Conservation (phyloP, 1,140 invertebrate species). For the Penaeus vannamei region DNA sequence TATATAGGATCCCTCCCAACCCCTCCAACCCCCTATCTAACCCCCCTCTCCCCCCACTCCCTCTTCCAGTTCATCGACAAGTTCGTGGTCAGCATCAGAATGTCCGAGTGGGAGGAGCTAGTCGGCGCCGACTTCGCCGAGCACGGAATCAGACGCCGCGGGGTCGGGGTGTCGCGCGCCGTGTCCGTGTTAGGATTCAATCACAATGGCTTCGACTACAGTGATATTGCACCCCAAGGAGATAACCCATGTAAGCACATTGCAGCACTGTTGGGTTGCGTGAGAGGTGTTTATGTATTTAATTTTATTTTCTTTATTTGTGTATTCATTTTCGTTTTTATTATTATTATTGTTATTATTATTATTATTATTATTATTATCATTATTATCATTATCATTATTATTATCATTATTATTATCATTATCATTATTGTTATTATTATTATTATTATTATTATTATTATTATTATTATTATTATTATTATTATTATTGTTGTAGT, state of each 20-base stretch:
- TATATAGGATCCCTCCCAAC: neutral
- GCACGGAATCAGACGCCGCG: conserved; percentile 80
- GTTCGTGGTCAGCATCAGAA: conserved; percentile 82
- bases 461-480: too few species aligned
- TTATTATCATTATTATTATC: too few species aligned
- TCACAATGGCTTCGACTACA: conserved; percentile 57
- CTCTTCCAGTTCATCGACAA: conserved; percentile 77
- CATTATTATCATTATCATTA: neutral
- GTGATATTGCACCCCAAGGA: conserved; percentile 51
- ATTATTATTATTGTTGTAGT: too few species aligned
- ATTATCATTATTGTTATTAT: too few species aligned
- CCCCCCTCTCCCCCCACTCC: neutral
- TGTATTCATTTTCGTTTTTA: neutral
- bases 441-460: too few species aligned
- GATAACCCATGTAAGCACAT: conserved; percentile 63
- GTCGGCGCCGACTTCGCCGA: conserved; percentile 90
- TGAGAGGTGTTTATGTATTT: neutral
- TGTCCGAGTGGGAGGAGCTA: conserved; percentile 87
- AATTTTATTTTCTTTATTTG: neutral
- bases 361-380: neutral
- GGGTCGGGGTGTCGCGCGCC: conserved; percentile 78
- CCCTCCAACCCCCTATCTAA: neutral
- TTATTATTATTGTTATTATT: neutral
- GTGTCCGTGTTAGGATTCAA: conserved; percentile 74
- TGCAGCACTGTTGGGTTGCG: neutral